Percentiles rank a stretch among this genome's conserved stretches.
These are phyloP conservation scores for Cotesia chilonis DNA, from an alignment of 1,140 invertebrate genomes.

Conservation along the genomic window DNA sequence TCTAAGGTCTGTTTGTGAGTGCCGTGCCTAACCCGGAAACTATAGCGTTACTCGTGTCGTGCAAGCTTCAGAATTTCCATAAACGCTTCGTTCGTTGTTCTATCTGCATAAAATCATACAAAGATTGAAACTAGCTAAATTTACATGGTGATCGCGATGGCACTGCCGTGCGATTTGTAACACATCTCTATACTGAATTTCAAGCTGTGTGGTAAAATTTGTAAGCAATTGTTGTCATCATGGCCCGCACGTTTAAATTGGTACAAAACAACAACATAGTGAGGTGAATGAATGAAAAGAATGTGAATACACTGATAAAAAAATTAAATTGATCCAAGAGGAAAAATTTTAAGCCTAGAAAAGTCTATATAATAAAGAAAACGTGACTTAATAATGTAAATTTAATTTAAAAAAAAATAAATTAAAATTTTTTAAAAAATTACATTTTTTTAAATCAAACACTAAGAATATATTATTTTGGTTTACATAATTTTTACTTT, in stretches of 20 bases:
- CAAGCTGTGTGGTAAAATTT: slow-evolving; percentile 25
- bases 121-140: slow-evolving; percentile 30
- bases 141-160: slow-evolving; percentile 39
- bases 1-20: slow-evolving; percentile 8
- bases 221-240: slow-evolving; percentile 9
- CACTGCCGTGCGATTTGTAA: slow-evolving; percentile 34
- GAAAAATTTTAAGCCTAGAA: no score
- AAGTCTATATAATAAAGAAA: no score
- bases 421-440: no score
- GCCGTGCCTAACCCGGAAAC: slow-evolving; percentile 25
- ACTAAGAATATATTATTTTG: no score
- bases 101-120: slow-evolving; percentile 40
- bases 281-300: slow-evolving; percentile 14
- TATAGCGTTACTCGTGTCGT: slow-evolving; percentile 22
- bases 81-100: slow-evolving; percentile 37
- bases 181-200: slow-evolving; percentile 25
- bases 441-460: no score
- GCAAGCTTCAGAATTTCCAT: slow-evolving; percentile 42
- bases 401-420: no score
- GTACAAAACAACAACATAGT: slow-evolving; percentile 2
- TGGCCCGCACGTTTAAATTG: no score
- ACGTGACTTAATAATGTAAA: no score
- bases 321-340: neutral
- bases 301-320: neutral
- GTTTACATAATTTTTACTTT: no score